phyloP scores from a whole-genome alignment of 2,888 invertebrate genomes.

The Micoletzkya japonica region DNA sequence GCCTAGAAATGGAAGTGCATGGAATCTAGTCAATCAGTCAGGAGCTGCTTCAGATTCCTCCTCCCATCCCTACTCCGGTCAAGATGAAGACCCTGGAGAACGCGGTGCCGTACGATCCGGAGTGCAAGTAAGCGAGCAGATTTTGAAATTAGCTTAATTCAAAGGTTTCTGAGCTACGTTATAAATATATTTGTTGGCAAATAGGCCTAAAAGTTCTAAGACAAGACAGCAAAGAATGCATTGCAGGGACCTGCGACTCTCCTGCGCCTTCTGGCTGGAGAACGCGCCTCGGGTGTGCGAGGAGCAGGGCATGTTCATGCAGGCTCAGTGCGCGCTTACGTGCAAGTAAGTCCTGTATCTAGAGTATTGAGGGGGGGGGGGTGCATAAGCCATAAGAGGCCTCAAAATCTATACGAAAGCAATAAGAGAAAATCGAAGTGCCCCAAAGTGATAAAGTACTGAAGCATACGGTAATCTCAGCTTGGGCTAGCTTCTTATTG shows the following conservation, averaged over 20 bases:
- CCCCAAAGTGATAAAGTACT: too few relatives aligned
- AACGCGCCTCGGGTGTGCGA: conserved; percentile 51
- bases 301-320: conserved; percentile 51
- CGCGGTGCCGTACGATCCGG: conserved; percentile 8
- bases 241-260: conserved; percentile 32
- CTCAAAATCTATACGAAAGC: background rate
- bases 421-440: too few relatives aligned
- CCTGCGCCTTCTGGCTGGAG: conserved; percentile 58
- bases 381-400: background rate
- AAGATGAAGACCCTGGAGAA: conserved; percentile 7
- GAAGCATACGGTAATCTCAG: too few relatives aligned
- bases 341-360: conserved; percentile 31
- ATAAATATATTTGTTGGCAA: background rate
- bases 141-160: background rate
- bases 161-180: background rate
- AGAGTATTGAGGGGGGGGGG: background rate
- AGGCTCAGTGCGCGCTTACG: conserved; percentile 55
- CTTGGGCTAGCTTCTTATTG: too few relatives aligned
- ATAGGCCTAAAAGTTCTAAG: background rate
- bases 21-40: too few relatives aligned
- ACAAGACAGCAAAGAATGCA: background rate
- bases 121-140: conserved; percentile 11
- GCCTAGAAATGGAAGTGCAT: too few relatives aligned
- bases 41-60: conserved; percentile 1
- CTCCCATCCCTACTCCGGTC: conserved; percentile 8